Conservation (phyloP, 2,113 vertebrate species). For the Promerops cafer region DNA sequence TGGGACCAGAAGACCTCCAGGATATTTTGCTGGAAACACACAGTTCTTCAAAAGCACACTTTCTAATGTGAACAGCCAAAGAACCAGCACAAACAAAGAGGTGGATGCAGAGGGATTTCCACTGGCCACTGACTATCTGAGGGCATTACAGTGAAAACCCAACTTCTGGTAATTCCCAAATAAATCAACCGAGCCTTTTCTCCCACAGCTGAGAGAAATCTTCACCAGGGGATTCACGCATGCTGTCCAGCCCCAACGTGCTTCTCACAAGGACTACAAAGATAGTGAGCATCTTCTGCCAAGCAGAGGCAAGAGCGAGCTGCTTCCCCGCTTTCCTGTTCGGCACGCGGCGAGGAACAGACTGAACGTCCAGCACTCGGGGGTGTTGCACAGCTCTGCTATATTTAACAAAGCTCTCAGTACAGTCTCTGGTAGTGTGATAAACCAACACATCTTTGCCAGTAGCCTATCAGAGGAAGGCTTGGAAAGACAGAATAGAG, state of each 20-base stretch:
- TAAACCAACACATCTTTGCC: neutral
- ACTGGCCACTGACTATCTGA: neutral
- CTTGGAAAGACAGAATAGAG: neutral
- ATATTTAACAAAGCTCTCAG: neutral
- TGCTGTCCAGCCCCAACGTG: neutral
- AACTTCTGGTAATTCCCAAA: neutral
- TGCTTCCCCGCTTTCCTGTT: neutral
- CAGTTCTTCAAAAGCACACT: neutral
- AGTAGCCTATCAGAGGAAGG: neutral
- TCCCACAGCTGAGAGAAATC: neutral
- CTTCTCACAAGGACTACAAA: neutral
- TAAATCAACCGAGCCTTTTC: neutral
- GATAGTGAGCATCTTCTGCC: neutral
- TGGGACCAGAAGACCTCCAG: neutral
- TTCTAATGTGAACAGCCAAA: neutral
- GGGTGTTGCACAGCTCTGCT: neutral
- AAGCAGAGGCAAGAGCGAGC: neutral
- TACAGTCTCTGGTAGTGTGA: neutral
- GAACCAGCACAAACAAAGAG: neutral
- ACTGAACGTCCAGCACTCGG: neutral
- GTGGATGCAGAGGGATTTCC: neutral
- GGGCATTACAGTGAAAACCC: neutral
- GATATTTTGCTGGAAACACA: neutral
- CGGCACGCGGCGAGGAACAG: neutral
- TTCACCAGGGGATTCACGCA: neutral